A percentile compares a stretch with the other conserved stretches of the same genome.
These are phyloP conservation scores for Drosophila picticornis DNA, from an alignment of 2,888 invertebrate genomes.

Conservation along the genomic window DNA sequence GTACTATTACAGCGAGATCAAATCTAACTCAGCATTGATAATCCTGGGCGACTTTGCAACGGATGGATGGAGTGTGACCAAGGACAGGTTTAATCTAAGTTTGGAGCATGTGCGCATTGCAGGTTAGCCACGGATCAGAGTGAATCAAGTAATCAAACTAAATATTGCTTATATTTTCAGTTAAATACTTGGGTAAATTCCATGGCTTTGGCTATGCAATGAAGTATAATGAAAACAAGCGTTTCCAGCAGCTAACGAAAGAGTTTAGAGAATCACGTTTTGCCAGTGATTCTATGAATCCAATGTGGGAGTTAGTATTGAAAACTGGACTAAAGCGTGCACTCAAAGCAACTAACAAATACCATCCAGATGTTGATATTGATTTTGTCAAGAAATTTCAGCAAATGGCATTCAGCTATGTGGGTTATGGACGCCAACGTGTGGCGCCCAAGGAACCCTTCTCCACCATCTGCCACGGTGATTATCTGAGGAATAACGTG, in stretches of 20 bases:
- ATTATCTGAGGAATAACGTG: constrained; percentile 84
- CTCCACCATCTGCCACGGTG: constrained; percentile 84
- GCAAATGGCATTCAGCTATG: constrained; percentile 42
- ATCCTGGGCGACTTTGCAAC: constrained; percentile 81
- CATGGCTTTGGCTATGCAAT: constrained; percentile 83
- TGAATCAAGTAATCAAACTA: background rate
- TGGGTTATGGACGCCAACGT: constrained; percentile 65
- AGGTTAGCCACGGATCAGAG: constrained; percentile 47
- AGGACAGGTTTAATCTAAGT: constrained; percentile 73
- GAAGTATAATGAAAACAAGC: constrained; percentile 62
- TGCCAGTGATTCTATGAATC: constrained; percentile 39
- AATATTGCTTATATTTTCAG: constrained; percentile 23
- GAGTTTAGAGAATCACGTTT: constrained; percentile 79
- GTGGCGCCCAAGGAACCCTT: constrained; percentile 81
- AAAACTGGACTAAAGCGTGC: constrained; percentile 52
- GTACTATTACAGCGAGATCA: constrained; percentile 78
- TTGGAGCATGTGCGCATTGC: constrained; percentile 82
- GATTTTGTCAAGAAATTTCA: constrained; percentile 71
- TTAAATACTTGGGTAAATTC: constrained; percentile 79
- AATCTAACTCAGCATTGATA: constrained; percentile 67
- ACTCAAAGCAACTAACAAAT: constrained; percentile 42
- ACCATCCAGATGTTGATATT: constrained; percentile 68
- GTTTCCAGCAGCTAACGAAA: constrained; percentile 66
- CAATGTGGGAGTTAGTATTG: constrained; percentile 49
- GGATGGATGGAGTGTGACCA: constrained; percentile 77